Evolutionary conservation across 35 echinoderm and acorn worm species (phyloP), one percentile per base, ranked within the genome.

Genomic region (Apostichopus parvimensis): DNA sequence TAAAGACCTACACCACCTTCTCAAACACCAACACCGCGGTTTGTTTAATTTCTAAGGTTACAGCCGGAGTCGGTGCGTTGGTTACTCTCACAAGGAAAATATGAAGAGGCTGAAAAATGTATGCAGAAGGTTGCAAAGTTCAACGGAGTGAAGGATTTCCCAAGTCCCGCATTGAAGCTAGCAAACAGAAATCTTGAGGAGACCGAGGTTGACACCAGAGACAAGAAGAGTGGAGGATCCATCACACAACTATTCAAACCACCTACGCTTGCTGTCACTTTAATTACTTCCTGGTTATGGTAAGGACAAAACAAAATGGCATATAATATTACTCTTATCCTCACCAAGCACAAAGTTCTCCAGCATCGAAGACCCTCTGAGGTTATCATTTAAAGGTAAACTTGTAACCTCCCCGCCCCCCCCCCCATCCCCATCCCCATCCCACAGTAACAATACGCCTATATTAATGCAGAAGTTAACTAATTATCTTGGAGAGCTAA

Each of bases 101-200:
- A 73, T 15, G 86, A 72, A 55, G 86, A 72, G 5, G 60, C 86
- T 21, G 86, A 88, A 75, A 88, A 88, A 28, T 88, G 86, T 18
- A 88, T 88, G n/a, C 86, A 88, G 22, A 88, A 88, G 15, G 86
- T 88, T 8, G 86, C 86, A 8, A 88, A 88, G 52, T 73, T 88
- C 24, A 88, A 88, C 62, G 60, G 86, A 10, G 86, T 75, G 23
- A 75, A 73, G 26, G 68, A 75, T 15, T 88, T 88, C 61, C 84
- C 84, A 20, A 87, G 64, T n/a, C 84, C 84, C 54, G 84, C 84
- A 4, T 34, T 87, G 9, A 87, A 61, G 58, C 10, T 9, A 10
- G 11, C 64, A 68, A 68, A 9, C 17, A 87, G 21, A 15, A 25
- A 34, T 13, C 2, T 4, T 3, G 25, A 82, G 25, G 55, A 66